A percentile compares a stretch with the other conserved stretches of the same genome.
phyloP scores from a whole-genome alignment of 2,888 invertebrate genomes.

The Rosalia funebris region DNA sequence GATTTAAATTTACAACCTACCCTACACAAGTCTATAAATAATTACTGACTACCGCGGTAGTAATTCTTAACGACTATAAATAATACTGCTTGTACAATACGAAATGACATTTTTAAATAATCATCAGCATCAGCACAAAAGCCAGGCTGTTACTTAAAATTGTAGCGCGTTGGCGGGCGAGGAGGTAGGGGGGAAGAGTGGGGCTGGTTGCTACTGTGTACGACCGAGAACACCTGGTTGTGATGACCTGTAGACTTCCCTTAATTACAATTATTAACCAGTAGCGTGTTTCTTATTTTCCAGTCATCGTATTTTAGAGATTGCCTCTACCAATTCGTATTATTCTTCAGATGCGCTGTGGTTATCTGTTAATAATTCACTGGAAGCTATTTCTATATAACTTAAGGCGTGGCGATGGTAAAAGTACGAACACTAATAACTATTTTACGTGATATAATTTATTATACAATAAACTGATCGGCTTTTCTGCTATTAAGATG shows the following conservation, averaged over 20 bases:
- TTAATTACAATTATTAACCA: constrained; percentile 63
- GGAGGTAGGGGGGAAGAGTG: constrained; percentile 39
- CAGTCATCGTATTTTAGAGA: constrained; percentile 40
- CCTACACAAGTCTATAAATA: constrained; percentile 23
- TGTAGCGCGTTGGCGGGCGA: constrained; percentile 20
- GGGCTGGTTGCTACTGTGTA: constrained; percentile 57
- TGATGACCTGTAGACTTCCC: constrained; percentile 60
- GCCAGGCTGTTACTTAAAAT: constrained; percentile 18
- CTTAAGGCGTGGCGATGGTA: background rate
- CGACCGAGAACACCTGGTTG: constrained; percentile 59
- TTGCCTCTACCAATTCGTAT: constrained; percentile 35
- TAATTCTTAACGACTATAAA: constrained; percentile 21
- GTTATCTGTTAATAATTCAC: constrained; percentile 32
- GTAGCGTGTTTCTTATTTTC: constrained; percentile 59
- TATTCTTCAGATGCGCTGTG: constrained; percentile 24
- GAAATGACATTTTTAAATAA: constrained; percentile 26
- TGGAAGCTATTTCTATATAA: background rate
- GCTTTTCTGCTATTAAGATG: background rate
- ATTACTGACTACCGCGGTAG: constrained; percentile 17
- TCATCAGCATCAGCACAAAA: constrained; percentile 14
- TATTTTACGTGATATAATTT: background rate
- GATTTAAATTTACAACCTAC: constrained; percentile 22
- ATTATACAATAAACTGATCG: background rate
- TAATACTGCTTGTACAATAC: constrained; percentile 15
- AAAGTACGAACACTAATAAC: background rate